Conservation (phyloP, 2,888 invertebrate genomes). For the Polydrusus tereticollis region DNA sequence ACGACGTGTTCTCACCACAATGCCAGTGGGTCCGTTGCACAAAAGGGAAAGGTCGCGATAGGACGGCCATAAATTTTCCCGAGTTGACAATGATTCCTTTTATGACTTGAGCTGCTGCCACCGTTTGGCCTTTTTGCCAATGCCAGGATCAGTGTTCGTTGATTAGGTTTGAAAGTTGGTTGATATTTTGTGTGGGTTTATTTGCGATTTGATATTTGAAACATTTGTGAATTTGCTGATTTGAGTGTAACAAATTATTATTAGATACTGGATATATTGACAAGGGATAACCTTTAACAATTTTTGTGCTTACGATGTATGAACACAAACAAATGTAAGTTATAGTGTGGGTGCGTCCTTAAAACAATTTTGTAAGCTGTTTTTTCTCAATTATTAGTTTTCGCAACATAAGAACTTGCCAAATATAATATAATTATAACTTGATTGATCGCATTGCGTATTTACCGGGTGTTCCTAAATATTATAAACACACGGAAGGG, state of each 20-base stretch:
- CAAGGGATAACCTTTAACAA: no score
- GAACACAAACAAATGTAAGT: no score
- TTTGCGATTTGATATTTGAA: background rate
- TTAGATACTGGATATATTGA: no score
- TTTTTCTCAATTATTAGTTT: no score
- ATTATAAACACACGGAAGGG: no score
- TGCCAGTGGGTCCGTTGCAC: conserved; percentile 46
- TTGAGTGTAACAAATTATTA: background rate
- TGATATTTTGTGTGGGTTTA: conserved; percentile 2
- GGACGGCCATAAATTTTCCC: conserved; percentile 69
- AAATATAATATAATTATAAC: no score
- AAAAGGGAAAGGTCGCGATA: conserved; percentile 61
- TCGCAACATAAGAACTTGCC: no score
- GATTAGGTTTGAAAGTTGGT: conserved; percentile 56
- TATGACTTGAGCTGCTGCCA: conserved; percentile 60
- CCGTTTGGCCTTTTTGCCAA: conserved; percentile 49
- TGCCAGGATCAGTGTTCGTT: conserved; percentile 60
- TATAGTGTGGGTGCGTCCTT: no score
- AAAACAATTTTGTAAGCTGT: no score
- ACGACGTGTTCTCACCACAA: conserved; percentile 8
- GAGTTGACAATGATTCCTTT: conserved; percentile 71
- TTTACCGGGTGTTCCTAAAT: no score
- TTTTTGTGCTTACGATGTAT: no score
- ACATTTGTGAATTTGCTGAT: background rate
- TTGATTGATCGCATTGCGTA: no score